These are phyloP conservation scores for Chloroceryle inda DNA, from an alignment of 2,797 vertebrate genomes.

Conservation along the genomic window DNA sequence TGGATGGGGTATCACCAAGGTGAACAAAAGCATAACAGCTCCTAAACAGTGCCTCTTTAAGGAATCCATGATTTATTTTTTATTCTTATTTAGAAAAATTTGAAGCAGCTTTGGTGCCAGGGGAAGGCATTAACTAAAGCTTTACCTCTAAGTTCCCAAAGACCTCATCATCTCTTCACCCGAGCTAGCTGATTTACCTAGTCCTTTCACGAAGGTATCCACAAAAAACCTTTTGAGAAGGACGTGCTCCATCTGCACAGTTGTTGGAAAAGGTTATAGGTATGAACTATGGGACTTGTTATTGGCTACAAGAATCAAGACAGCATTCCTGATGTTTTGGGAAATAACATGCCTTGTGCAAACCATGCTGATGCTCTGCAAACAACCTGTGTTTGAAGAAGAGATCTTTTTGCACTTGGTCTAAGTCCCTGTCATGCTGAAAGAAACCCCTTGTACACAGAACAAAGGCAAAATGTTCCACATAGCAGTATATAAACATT, in stretches of 20 bases:
- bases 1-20: background rate
- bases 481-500: accelerated
- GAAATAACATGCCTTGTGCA: background rate
- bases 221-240: background rate
- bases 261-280: background rate
- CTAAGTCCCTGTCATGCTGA: background rate
- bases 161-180: background rate
- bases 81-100: background rate
- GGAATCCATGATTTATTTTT: background rate
- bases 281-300: background rate
- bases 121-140: background rate
- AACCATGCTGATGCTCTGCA: background rate
- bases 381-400: background rate
- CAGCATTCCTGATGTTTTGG: too few species aligned
- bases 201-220: background rate
- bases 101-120: background rate
- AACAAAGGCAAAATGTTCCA: background rate
- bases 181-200: background rate
- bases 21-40: background rate
- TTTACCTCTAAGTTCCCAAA: background rate
- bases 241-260: background rate
- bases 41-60: background rate
- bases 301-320: background rate
- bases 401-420: background rate
- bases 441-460: background rate